Evolutionary conservation across 2,113 vertebrate species (phyloP).

Genomic region (Helogale parvula): DNA sequence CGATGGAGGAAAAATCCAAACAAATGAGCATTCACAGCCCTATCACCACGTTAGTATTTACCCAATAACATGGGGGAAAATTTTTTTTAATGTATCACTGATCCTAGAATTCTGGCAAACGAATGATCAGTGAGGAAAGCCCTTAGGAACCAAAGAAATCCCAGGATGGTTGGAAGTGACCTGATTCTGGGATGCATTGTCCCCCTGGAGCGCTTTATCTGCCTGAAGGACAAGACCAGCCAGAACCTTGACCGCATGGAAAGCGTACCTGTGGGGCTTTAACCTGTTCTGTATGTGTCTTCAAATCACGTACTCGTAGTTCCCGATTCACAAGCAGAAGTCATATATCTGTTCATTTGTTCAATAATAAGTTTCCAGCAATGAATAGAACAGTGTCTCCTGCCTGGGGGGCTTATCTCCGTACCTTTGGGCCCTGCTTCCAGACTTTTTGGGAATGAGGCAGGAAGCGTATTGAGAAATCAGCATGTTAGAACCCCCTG

Average conservation of each 20-base stretch:
- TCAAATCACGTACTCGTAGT: not conserved
- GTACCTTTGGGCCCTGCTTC: not conserved
- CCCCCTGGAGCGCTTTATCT: not conserved
- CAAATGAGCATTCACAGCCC: not conserved
- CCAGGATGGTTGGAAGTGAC: not conserved
- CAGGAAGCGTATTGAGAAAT: not conserved
- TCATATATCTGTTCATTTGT: not conserved
- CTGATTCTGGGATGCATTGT: too few species aligned
- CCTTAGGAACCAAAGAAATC: not conserved
- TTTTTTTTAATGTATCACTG: not conserved
- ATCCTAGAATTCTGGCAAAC: not conserved
- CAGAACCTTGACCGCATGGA: not conserved
- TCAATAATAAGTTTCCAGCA: not conserved
- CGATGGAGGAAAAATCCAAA: not conserved
- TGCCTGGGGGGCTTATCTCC: not conserved
- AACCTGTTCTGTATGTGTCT: not conserved
- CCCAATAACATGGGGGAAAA: not conserved
- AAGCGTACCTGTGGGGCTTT: not conserved
- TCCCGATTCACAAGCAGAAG: not conserved
- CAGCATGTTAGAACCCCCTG: rapidly evolving
- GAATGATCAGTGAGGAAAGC: not conserved
- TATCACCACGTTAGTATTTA: not conserved
- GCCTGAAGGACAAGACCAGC: not conserved
- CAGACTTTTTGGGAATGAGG: not conserved
- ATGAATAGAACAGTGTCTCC: not conserved